Evolutionary conservation across 2,888 invertebrate species (phyloP).

Genomic region (Tachina lurida): DNA sequence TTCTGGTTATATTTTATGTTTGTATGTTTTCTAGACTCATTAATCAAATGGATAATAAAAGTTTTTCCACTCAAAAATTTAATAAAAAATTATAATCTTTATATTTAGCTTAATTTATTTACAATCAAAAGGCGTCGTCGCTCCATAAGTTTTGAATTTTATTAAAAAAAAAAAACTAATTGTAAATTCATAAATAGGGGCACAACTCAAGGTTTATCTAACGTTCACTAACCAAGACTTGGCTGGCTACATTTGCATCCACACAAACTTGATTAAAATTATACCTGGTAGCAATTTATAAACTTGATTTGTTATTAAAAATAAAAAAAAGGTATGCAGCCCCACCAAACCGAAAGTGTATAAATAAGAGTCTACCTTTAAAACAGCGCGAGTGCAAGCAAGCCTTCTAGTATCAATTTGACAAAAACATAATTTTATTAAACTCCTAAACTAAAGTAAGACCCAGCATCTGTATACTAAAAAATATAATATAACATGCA

Average conservation of each 20-base stretch:
- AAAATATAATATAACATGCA: constrained; percentile 25
- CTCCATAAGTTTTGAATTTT: constrained; percentile 24
- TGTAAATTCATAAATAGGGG: constrained; percentile 10
- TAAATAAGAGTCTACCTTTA: constrained; percentile 30
- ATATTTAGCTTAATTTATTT: constrained; percentile 1
- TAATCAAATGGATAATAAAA: constrained; percentile 3
- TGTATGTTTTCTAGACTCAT: neutral
- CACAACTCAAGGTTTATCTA: constrained; percentile 40
- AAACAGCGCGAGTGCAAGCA: neutral
- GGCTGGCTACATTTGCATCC: constrained; percentile 52
- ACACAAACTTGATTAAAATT: constrained; percentile 63
- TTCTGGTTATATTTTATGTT: too few relatives aligned
- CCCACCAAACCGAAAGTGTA: constrained; percentile 46
- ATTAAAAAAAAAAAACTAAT: constrained; percentile 7
- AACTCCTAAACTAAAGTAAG: constrained; percentile 44
- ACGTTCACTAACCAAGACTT: neutral
- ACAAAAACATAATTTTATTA: constrained; percentile 37
- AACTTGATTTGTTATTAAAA: constrained; percentile 52
- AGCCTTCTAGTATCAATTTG: constrained; percentile 18
- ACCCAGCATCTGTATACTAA: neutral
- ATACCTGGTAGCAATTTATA: constrained; percentile 70
- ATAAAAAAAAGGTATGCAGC: constrained; percentile 32
- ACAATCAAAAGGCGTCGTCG: neutral
- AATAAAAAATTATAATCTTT: neutral
- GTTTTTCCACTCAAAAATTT: neutral